These are phyloP conservation scores for Ormyrus labotus DNA, from an alignment of 2,888 invertebrate genomes.

Conservation along the genomic window DNA sequence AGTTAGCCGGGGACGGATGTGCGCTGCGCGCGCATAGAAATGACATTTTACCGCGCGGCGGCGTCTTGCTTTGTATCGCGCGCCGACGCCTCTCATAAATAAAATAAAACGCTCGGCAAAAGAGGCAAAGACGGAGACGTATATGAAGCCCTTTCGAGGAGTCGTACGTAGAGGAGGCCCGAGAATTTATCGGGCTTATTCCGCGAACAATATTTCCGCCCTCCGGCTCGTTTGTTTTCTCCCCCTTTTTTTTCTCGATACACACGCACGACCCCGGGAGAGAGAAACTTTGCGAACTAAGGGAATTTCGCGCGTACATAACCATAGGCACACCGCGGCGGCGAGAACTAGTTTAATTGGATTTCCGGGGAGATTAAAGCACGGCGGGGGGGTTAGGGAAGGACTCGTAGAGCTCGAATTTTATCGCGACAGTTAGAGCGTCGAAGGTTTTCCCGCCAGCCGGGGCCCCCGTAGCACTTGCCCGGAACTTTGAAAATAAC, in stretches of 20 bases:
- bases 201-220: slow-evolving; percentile 37
- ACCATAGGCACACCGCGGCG: neutral
- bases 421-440: slow-evolving; percentile 62
- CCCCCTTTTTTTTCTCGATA: slow-evolving; percentile 8
- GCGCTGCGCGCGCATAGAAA: slow-evolving; percentile 36
- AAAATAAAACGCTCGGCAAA: slow-evolving; percentile 11
- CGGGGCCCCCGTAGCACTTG: slow-evolving; percentile 13
- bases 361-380: slow-evolving; percentile 70
- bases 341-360: slow-evolving; percentile 70
- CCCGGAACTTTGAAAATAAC: slow-evolving; percentile 51
- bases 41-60: slow-evolving; percentile 31
- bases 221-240: slow-evolving; percentile 14
- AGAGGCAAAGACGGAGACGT: no score
- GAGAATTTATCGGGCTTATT: slow-evolving; percentile 47
- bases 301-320: slow-evolving; percentile 45
- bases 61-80: neutral
- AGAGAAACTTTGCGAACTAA: slow-evolving; percentile 43
- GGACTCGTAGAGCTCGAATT: slow-evolving; percentile 42
- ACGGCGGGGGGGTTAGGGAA: slow-evolving; percentile 36
- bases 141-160: no score
- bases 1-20: slow-evolving; percentile 1
- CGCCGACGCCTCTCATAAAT: neutral
- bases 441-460: slow-evolving; percentile 28
- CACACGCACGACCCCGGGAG: neutral
- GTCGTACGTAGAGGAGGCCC: no score